These are phyloP conservation scores for Hystrix cristata DNA, from an alignment of 2,113 vertebrate species.

Conservation along the genomic window DNA sequence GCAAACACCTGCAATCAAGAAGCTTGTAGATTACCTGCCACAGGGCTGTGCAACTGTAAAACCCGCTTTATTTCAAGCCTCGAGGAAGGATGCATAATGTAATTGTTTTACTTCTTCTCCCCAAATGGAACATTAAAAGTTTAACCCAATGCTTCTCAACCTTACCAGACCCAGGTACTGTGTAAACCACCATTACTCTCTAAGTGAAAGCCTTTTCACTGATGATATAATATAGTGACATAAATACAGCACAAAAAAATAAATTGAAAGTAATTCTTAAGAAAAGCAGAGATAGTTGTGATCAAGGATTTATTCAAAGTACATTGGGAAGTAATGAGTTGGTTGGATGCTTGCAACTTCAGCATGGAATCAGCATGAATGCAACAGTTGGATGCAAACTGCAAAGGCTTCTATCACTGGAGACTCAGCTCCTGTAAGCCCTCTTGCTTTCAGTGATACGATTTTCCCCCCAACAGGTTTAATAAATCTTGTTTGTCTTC, in stretches of 20 bases:
- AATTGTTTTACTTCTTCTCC: neutral
- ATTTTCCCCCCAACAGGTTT: neutral
- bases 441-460: neutral
- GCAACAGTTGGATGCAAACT: neutral
- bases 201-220: neutral
- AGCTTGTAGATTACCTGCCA: neutral
- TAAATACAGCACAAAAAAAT: too few species aligned
- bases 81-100: neutral
- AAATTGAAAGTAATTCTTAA: neutral
- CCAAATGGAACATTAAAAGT: neutral
- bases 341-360: neutral
- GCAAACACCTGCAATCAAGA: neutral
- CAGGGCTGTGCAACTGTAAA: neutral
- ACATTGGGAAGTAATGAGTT: neutral
- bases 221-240: too few species aligned
- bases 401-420: neutral
- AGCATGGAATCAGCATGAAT: neutral
- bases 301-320: too few species aligned
- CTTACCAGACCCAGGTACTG: neutral
- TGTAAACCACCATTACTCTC: neutral
- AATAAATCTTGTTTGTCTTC: neutral
- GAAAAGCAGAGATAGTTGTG: neutral
- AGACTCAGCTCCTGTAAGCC: neutral
- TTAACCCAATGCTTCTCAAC: neutral
- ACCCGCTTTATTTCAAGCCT: neutral